Evolutionary conservation across 2,888 invertebrate genomes (phyloP).

Genomic region (Salticus scenicus): DNA sequence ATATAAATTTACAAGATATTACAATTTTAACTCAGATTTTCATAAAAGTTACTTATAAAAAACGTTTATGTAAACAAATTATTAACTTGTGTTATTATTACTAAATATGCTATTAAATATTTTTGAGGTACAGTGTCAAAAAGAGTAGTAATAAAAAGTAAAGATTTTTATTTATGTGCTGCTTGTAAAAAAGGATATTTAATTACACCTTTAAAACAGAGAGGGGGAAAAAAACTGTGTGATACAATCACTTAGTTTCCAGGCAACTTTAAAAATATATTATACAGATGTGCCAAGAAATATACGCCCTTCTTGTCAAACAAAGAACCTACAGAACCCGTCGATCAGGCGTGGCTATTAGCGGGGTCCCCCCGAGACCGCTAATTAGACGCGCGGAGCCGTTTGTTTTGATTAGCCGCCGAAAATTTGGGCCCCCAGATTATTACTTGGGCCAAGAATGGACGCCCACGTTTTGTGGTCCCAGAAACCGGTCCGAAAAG

Average conservation of each 20-base stretch:
- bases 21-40: too few relatives aligned
- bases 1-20: too few relatives aligned
- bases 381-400: constrained; percentile 64
- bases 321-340: constrained; percentile 33
- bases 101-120: too few relatives aligned
- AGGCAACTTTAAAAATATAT: constrained; percentile 18
- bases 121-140: too few relatives aligned
- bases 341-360: constrained; percentile 34
- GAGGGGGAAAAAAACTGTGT: too few relatives aligned
- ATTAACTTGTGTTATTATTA: too few relatives aligned
- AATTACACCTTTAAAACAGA: constrained; percentile 10
- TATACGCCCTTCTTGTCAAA: constrained; percentile 37
- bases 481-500: constrained; percentile 66
- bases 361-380: constrained; percentile 52
- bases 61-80: too few relatives aligned
- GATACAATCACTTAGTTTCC: neutral
- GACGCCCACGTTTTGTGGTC: constrained; percentile 67
- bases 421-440: constrained; percentile 68
- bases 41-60: too few relatives aligned
- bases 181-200: too few relatives aligned
- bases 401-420: constrained; percentile 71
- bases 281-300: constrained; percentile 48
- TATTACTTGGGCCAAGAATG: constrained; percentile 50
- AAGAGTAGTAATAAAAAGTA: too few relatives aligned
- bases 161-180: too few relatives aligned